Conservation (phyloP, 2,888 invertebrate species). For the Euproctis similis region DNA sequence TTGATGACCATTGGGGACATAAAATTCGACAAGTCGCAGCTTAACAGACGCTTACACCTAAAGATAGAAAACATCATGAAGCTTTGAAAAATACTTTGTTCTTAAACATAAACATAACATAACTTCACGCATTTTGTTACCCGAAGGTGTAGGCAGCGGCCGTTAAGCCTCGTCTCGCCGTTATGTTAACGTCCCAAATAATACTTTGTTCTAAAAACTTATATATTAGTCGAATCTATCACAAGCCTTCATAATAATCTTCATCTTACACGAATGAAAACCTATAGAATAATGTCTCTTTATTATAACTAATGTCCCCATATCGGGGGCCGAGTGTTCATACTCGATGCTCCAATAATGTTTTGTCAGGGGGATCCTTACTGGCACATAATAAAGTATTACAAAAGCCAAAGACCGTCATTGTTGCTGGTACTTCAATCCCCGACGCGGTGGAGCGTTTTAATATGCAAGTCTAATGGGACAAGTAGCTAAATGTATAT, state of each 20-base stretch:
- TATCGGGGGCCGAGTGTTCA: slow-evolving; percentile 61
- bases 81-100: no score
- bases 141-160: no score
- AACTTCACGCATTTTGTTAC: no score
- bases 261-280: no score
- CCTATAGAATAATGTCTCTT: slow-evolving; percentile 45
- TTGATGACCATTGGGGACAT: no score
- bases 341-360: slow-evolving; percentile 73
- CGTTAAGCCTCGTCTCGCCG: no score
- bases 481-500: no score
- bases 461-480: slow-evolving; percentile 33
- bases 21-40: no score
- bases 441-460: slow-evolving; percentile 47
- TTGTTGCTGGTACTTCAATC: slow-evolving; percentile 74
- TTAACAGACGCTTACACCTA: no score
- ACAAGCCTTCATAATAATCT: slow-evolving; percentile 14
- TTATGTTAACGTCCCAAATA: no score
- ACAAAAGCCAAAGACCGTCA: slow-evolving; percentile 76
- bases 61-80: no score
- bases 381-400: slow-evolving; percentile 75
- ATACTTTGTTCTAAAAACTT: background rate
- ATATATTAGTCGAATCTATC: background rate
- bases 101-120: no score
- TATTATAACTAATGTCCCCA: slow-evolving; percentile 61
- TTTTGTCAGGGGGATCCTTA: slow-evolving; percentile 73